Evolutionary conservation across 1,140 invertebrate genomes (phyloP).

Genomic region (Onthophagus taurus): DNA sequence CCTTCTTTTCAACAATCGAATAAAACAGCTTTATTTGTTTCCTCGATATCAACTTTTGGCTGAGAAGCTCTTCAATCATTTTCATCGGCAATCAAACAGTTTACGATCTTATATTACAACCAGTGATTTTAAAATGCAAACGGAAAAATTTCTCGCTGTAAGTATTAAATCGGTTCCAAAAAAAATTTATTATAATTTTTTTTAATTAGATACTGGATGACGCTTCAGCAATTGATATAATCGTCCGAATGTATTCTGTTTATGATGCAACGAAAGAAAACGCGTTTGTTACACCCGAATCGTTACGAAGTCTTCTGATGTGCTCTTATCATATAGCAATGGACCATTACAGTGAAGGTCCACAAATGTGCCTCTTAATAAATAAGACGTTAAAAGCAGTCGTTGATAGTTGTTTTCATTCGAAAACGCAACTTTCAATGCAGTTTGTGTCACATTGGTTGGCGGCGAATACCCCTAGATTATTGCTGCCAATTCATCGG

Average conservation of each 20-base stretch:
- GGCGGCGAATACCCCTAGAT: slow-evolving; percentile 60
- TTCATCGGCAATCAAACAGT: slow-evolving; percentile 48
- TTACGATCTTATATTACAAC: slow-evolving; percentile 50
- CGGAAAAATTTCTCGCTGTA: slow-evolving; percentile 54
- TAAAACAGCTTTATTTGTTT: slow-evolving; percentile 68
- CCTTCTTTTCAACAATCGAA: too few species aligned
- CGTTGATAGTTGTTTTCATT: slow-evolving; percentile 67
- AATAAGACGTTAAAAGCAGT: slow-evolving; percentile 59
- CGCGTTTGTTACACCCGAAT: slow-evolving; percentile 46
- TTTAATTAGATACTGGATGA: slow-evolving; percentile 36
- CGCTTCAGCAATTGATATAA: slow-evolving; percentile 24
- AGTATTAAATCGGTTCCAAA: slow-evolving; percentile 10
- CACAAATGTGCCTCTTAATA: slow-evolving; percentile 48
- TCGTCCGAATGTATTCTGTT: slow-evolving; percentile 42
- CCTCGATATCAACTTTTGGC: slow-evolving; percentile 66
- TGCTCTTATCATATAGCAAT: slow-evolving; percentile 66
- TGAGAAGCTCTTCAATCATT: slow-evolving; percentile 53
- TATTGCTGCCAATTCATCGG: slow-evolving; percentile 68
- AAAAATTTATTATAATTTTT: slow-evolving; percentile 7
- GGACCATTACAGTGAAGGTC: slow-evolving; percentile 58
- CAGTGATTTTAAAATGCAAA: slow-evolving; percentile 56
- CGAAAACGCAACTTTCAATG: slow-evolving; percentile 60
- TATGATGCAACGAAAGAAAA: slow-evolving; percentile 32
- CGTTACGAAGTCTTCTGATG: slow-evolving; percentile 52
- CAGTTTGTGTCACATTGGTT: slow-evolving; percentile 74